Evolutionary conservation across 2,888 invertebrate species (phyloP).

Genomic region (Alsophila aescularia): DNA sequence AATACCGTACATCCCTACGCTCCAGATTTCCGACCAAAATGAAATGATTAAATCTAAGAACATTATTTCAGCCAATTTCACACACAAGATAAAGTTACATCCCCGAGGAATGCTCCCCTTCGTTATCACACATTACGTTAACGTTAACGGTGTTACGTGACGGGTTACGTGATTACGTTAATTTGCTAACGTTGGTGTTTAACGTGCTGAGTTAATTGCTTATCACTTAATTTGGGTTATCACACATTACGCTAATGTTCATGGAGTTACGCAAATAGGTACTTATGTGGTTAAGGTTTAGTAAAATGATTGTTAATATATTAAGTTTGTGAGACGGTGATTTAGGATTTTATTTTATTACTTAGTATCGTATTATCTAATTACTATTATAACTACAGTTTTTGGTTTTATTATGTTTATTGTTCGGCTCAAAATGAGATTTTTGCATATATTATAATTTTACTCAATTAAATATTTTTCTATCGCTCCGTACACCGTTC

Average conservation of each 20-base stretch:
- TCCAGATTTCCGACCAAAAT: neutral
- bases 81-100: slow-evolving; percentile 18
- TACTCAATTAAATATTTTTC: too few relatives aligned
- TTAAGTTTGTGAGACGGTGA: too few relatives aligned
- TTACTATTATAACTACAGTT: too few relatives aligned
- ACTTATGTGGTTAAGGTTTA: too few relatives aligned
- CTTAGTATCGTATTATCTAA: too few relatives aligned
- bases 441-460: too few relatives aligned
- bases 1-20: neutral
- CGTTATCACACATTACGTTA: slow-evolving; percentile 36
- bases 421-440: too few relatives aligned
- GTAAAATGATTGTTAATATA: too few relatives aligned
- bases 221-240: slow-evolving; percentile 12
- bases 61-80: slow-evolving; percentile 12
- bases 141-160: slow-evolving; percentile 30
- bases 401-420: too few relatives aligned
- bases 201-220: slow-evolving; percentile 26
- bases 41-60: neutral
- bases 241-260: slow-evolving; percentile 1
- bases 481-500: too few relatives aligned
- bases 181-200: slow-evolving; percentile 22
- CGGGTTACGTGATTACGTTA: slow-evolving; percentile 29
- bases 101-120: slow-evolving; percentile 26
- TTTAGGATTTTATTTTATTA: too few relatives aligned
- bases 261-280: neutral